These are phyloP conservation scores for Dryoscopus gambensis DNA, from an alignment of 2,113 vertebrate species.

Conservation along the genomic window DNA sequence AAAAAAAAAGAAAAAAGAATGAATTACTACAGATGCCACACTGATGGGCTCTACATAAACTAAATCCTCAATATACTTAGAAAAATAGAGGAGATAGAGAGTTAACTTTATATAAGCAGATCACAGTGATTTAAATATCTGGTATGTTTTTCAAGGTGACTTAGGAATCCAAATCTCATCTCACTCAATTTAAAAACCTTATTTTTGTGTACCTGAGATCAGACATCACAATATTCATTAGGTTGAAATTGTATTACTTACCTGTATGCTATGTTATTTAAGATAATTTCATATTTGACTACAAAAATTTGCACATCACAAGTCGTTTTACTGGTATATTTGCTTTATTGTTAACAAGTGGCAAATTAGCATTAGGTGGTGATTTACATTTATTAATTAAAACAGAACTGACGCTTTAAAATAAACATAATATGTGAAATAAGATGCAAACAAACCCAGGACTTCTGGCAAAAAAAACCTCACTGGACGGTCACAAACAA, in stretches of 20 bases:
- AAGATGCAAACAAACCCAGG: neutral
- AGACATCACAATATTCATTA: neutral
- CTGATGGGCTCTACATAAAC: neutral
- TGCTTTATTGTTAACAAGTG: slow-evolving; percentile 48
- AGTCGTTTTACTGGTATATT: neutral
- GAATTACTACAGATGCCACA: neutral
- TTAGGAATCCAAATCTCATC: neutral
- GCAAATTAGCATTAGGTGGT: neutral
- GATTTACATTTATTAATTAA: slow-evolving; percentile 19
- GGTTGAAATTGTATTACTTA: neutral
- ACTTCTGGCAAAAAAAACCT: neutral
- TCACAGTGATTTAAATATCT: neutral
- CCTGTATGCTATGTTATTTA: neutral
- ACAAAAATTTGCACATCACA: neutral
- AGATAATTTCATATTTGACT: neutral
- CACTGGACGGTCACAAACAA: neutral
- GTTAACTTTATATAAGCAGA: neutral
- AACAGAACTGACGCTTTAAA: neutral
- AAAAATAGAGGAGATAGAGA: neutral
- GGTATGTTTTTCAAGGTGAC: neutral
- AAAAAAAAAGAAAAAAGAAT: neutral
- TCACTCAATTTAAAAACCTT: neutral
- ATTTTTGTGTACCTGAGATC: neutral
- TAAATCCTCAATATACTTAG: neutral
- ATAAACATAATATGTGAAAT: neutral